These are phyloP conservation scores for Zygaena filipendulae DNA, from an alignment of 2,888 invertebrate species.

Conservation along the genomic window DNA sequence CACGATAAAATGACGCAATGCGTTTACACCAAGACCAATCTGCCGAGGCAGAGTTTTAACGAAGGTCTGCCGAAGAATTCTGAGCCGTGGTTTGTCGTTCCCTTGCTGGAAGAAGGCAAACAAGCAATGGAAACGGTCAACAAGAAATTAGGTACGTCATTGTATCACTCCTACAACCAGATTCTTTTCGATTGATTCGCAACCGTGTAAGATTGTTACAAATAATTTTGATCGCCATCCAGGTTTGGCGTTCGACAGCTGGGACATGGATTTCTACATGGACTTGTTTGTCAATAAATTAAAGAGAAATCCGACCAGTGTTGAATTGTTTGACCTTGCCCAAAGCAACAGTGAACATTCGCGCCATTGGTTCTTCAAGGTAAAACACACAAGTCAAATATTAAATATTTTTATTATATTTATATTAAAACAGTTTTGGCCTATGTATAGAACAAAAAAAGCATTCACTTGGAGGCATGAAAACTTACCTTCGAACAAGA, in stretches of 20 bases:
- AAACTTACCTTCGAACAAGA: too few species aligned
- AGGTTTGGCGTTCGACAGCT: conserved; percentile 93
- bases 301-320: conserved; percentile 94
- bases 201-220: neutral
- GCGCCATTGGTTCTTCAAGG: conserved; percentile 98
- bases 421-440: too few species aligned
- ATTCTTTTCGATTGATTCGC: neutral
- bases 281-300: conserved; percentile 84
- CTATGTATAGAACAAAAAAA: too few species aligned
- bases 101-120: conserved; percentile 81
- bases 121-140: conserved; percentile 86
- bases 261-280: conserved; percentile 92
- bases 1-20: conserved; percentile 97
- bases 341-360: conserved; percentile 99
- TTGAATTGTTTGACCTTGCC: conserved; percentile 97
- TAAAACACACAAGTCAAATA: too few species aligned
- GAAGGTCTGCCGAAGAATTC: conserved; percentile 71
- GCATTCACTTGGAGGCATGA: too few species aligned
- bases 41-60: conserved; percentile 73
- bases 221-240: conserved; percentile 2
- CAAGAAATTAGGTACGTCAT: conserved; percentile 73
- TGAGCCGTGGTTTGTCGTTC: conserved; percentile 85
- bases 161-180: too few species aligned
- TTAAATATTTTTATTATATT: neutral
- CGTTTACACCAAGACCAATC: conserved; percentile 75